Base-by-base conservation (phyloP, 2,113 vertebrate genomes). In the Pluvialis apricaria region DNA sequence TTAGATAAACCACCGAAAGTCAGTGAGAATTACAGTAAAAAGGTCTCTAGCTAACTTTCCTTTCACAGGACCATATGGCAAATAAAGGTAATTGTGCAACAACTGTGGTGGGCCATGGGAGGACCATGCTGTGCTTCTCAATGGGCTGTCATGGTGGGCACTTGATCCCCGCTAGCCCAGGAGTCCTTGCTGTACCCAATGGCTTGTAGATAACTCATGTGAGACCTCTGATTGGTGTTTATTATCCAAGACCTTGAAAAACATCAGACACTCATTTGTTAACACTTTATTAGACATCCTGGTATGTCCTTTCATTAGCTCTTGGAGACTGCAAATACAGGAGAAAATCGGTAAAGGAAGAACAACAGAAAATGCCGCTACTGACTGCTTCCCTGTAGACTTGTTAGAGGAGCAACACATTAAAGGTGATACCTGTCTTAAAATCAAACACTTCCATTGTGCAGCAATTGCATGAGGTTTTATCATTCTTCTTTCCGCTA, bases 111-210 rank as follows among this genome's bases (percentile, higher is more conserved):
- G 32, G 19, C 19, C 9, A 31, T 58, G 57, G 11, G 16, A 18
- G 14, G 14, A 64, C 6, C 24, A 24, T 0, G 2, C 28, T 66
- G 32, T 52, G 7, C 19, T 86, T 84, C 42, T 77, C 3, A 1
- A 10, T 70, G 31, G 57, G 57, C 44, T 3, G 2, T 38, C 36
- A n/a, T 0, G 3, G 34, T 38, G 69, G 40, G 18, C 19, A 40
- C 8, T 49, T 1, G 0, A 10, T 38, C 66, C 25, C 20, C n/a
- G 9, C 10, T 26, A 52, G 13, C 6, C 17, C 25, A 22, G 29
- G 14, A 70, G 24, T 65, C 49, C 45, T 47, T 86, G 40, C 25
- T 45, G 13, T 55, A 45, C 15, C 9, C 21, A 24, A 1, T 15
- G 29, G 29, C n/a, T 40, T 29, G 32, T 31, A 61, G 78, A 65